A percentile compares a stretch with the other conserved stretches of the same genome.
Evolutionary conservation across 2,888 invertebrate genomes (phyloP).

Genomic region (Argyresthia albistria): DNA sequence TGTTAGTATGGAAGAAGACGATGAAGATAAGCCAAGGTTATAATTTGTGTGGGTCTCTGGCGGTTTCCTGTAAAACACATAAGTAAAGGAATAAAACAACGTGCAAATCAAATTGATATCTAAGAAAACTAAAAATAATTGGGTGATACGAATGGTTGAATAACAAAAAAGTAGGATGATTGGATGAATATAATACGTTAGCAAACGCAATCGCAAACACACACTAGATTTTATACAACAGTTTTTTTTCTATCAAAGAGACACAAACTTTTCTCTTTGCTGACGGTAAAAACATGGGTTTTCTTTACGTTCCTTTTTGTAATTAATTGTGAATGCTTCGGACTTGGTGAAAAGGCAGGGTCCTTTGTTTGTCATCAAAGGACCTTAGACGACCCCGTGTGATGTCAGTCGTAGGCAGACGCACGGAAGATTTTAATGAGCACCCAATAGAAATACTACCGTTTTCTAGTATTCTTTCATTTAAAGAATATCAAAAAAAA

Average conservation of each 20-base stretch:
- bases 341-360: constrained; percentile 20
- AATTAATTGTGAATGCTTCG: not conserved
- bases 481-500: no score
- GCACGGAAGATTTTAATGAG: constrained; percentile 69
- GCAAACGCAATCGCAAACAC: no score
- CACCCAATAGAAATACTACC: constrained; percentile 13
- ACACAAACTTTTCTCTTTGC: no score
- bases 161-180: no score
- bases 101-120: constrained; percentile 2
- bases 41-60: constrained; percentile 62
- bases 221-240: no score
- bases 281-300: not conserved
- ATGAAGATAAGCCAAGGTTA: constrained; percentile 45
- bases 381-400: constrained; percentile 38
- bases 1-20: constrained; percentile 58
- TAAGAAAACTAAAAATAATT: not conserved
- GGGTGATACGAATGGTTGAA: not conserved
- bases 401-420: constrained; percentile 37
- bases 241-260: no score
- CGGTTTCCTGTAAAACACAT: constrained; percentile 67
- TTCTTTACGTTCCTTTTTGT: not conserved
- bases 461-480: no score
- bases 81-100: constrained; percentile 33
- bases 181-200: no score
- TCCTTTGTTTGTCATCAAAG: constrained; percentile 39